Evolutionary conservation across 2,113 vertebrate species (phyloP).

Genomic region (Epinephelus lanceolatus): DNA sequence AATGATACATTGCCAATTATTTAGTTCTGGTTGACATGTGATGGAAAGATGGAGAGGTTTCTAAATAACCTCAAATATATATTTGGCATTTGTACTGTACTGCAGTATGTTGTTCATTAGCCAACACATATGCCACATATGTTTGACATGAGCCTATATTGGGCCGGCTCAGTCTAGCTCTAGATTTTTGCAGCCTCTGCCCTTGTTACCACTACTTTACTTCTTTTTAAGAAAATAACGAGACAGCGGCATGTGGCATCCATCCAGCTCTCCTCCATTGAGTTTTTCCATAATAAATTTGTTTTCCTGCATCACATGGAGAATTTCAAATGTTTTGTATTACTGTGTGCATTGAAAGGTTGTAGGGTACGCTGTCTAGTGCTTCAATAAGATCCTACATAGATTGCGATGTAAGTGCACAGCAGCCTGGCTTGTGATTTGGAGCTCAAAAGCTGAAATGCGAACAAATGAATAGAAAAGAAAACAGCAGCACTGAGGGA

Average conservation of each 20-base stretch:
- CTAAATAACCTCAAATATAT: background rate
- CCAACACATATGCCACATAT: background rate
- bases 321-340: slow-evolving; percentile 18
- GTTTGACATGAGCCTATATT: background rate
- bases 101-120: background rate
- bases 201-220: background rate
- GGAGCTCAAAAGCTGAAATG: slow-evolving; percentile 65
- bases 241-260: background rate
- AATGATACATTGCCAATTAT: background rate
- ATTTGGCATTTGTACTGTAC: background rate
- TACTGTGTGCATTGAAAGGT: slow-evolving; percentile 19
- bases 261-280: background rate
- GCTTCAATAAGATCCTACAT: slow-evolving; percentile 28
- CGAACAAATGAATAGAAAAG: slow-evolving; percentile 67
- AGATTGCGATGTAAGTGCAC: slow-evolving; percentile 59
- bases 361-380: background rate
- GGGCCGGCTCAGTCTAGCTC: background rate
- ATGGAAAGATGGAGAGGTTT: background rate
- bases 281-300: background rate
- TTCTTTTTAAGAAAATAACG: background rate
- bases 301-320: slow-evolving; percentile 10
- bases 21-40: background rate
- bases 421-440: slow-evolving; percentile 50
- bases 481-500: slow-evolving; percentile 44
- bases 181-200: background rate